These are phyloP conservation scores for Tenrec ecaudatus DNA, from an alignment of 2,113 vertebrate species.

Conservation along the genomic window DNA sequence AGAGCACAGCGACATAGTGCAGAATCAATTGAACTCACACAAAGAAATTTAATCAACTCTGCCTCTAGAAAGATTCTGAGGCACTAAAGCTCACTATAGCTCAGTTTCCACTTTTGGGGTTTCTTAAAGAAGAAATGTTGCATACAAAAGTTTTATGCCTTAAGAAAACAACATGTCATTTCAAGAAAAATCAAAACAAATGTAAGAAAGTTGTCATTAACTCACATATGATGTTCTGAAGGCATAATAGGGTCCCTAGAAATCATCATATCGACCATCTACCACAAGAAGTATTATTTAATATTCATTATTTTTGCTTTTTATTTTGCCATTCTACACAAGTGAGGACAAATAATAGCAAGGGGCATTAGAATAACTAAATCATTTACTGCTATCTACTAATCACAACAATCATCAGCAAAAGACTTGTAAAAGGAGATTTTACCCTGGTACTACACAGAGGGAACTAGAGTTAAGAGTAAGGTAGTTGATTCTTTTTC, in stretches of 20 bases:
- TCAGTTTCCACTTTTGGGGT: not conserved
- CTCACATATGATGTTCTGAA: not conserved
- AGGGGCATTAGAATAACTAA: not conserved
- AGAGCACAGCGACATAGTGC: not conserved
- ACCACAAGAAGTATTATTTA: no score
- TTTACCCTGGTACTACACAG: not conserved
- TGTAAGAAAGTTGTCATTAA: not conserved
- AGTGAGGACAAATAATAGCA: not conserved
- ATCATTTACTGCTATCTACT: not conserved
- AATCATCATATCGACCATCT: no score
- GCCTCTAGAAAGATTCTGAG: slow-evolving; percentile 13
- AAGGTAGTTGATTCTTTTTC: not conserved
- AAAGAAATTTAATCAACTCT: slow-evolving; percentile 13
- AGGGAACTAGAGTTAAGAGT: not conserved
- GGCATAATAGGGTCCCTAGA: accelerated
- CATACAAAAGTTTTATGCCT: slow-evolving; percentile 7
- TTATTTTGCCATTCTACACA: not conserved
- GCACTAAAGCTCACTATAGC: not conserved
- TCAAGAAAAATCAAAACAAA: not conserved
- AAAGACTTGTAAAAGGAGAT: not conserved
- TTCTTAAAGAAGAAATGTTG: slow-evolving; percentile 59
- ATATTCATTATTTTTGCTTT: no score
- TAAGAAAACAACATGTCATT: slow-evolving; percentile 4
- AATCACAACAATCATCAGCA: not conserved
- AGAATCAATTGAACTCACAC: slow-evolving; percentile 12